Percentiles rank a stretch among this genome's conserved stretches.
Evolutionary conservation across 2,797 vertebrate species (phyloP).

Genomic region (Phataginus tetradactyla): DNA sequence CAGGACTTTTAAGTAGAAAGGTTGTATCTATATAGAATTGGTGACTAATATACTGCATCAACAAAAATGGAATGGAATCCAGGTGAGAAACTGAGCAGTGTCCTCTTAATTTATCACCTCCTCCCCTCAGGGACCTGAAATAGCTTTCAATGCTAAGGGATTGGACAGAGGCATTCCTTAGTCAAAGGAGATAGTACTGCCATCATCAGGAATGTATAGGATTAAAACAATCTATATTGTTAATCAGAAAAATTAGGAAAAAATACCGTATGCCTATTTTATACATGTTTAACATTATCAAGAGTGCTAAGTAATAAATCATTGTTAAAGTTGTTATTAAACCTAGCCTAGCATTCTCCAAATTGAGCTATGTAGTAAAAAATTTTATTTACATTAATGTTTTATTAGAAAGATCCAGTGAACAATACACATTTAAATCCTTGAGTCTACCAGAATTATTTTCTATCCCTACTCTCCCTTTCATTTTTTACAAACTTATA

Average conservation of each 20-base stretch:
- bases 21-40: neutral
- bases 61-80: neutral
- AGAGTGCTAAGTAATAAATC: neutral
- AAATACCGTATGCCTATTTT: neutral
- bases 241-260: neutral
- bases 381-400: neutral
- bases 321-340: neutral
- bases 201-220: neutral
- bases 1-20: neutral
- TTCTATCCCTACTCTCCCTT: neutral
- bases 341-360: neutral
- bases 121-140: neutral
- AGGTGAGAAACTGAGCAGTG: neutral
- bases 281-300: neutral
- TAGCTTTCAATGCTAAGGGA: neutral
- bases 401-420: conserved; percentile 17
- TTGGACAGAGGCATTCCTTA: neutral
- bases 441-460: neutral
- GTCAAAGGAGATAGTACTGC: neutral
- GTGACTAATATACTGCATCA: neutral
- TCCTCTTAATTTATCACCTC: neutral
- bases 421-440: neutral
- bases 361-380: neutral
- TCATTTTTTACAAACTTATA: neutral
- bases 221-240: neutral